These are phyloP conservation scores for Myrmecophaga tridactyla DNA, from an alignment of 2,113 vertebrate species.

Conservation along the genomic window DNA sequence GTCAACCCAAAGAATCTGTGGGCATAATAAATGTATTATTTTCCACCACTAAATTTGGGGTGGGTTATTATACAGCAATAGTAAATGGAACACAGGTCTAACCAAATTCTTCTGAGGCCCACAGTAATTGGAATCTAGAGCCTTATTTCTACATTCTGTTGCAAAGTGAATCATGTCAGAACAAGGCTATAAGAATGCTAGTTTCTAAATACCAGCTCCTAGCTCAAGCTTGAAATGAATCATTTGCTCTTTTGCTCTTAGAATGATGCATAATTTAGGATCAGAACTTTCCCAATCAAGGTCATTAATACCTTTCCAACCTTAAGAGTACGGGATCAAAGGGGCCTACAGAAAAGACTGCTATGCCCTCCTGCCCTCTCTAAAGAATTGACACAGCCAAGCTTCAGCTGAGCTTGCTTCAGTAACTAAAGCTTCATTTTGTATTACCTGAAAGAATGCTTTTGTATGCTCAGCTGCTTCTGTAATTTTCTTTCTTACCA, in stretches of 20 bases:
- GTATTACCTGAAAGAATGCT: slow-evolving; percentile 13
- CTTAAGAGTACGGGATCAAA: not conserved
- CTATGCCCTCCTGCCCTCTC: not conserved
- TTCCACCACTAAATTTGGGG: not conserved
- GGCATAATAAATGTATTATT: not conserved
- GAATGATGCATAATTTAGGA: slow-evolving; percentile 8
- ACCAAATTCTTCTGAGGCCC: not conserved
- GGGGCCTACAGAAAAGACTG: not conserved
- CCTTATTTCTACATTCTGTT: not conserved
- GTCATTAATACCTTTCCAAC: not conserved
- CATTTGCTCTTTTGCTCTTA: not conserved
- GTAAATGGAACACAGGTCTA: not conserved
- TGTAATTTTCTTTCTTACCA: not conserved
- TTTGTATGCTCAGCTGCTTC: slow-evolving; percentile 42
- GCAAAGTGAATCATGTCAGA: not conserved
- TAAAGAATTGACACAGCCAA: not conserved
- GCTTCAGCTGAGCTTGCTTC: not conserved
- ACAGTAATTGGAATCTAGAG: not conserved
- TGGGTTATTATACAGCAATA: not conserved
- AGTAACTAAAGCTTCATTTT: not conserved
- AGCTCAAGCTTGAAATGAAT: not conserved
- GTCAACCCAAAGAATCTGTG: not conserved
- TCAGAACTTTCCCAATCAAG: not conserved
- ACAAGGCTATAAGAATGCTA: not conserved
- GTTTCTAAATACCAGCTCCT: not conserved